A percentile compares a stretch with the other conserved stretches of the same genome.
Conservation (phyloP, 2,888 invertebrate genomes). For the Iselma pallidipennis region DNA sequence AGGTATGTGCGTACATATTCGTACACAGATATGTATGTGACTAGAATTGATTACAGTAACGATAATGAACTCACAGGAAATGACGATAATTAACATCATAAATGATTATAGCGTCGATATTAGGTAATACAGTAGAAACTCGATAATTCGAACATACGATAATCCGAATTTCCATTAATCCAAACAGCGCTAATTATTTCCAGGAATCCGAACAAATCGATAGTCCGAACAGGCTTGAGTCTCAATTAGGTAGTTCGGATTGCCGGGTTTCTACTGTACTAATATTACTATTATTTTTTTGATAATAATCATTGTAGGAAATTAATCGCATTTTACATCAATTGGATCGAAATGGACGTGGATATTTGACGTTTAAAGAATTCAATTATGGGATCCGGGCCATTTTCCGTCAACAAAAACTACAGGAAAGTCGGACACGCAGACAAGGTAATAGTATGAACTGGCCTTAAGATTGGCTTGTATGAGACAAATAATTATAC, state of each 20-base stretch:
- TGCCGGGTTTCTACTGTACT: background rate
- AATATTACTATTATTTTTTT: background rate
- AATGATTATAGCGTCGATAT: background rate
- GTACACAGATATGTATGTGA: background rate
- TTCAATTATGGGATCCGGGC: slow-evolving; percentile 40
- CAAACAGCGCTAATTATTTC: no score
- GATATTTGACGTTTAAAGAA: slow-evolving; percentile 40
- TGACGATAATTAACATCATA: background rate
- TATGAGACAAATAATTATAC: slow-evolving; percentile 1
- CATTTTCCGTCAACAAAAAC: slow-evolving; percentile 22
- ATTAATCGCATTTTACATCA: slow-evolving; percentile 35
- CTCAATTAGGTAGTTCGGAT: background rate
- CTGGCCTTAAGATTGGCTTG: background rate
- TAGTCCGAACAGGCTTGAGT: background rate
- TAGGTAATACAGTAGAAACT: no score
- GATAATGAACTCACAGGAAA: background rate
- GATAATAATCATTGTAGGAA: slow-evolving; percentile 33
- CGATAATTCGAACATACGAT: no score
- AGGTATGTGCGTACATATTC: background rate
- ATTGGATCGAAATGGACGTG: slow-evolving; percentile 37
- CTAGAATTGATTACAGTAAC: background rate
- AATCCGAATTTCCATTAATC: no score
- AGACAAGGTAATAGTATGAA: slow-evolving; percentile 12
- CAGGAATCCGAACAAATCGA: no score
- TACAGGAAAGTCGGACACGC: slow-evolving; percentile 6